Conservation (phyloP, 2,797 vertebrate genomes). For the Mormyrops attenuatus region DNA sequence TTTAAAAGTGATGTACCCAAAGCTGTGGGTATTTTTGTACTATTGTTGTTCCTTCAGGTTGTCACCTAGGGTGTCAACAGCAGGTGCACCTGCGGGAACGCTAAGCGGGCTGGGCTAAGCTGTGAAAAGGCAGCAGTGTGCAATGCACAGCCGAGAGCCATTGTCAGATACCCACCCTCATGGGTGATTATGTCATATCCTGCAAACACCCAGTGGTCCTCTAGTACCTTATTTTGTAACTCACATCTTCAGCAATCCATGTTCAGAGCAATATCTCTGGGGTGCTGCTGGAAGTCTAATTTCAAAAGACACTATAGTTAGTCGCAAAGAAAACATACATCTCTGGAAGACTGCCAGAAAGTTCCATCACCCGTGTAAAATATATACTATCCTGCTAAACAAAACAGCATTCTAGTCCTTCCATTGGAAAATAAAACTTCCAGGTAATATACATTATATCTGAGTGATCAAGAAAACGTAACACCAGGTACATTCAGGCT, state of each 20-base stretch:
- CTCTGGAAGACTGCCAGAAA: neutral
- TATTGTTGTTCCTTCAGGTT: conserved; percentile 2
- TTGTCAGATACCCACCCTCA: neutral
- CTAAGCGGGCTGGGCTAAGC: neutral
- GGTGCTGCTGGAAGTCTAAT: neutral
- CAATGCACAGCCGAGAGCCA: neutral
- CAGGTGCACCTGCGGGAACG: neutral
- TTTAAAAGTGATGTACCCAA: neutral
- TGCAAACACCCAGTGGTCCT: neutral
- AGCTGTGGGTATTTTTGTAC: neutral
- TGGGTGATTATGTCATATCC: neutral
- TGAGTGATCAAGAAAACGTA: neutral
- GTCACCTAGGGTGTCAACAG: neutral
- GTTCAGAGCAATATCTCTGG: neutral
- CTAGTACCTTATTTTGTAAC: neutral
- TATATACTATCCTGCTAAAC: neutral
- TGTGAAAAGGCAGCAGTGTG: neutral
- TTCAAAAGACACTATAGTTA: neutral
- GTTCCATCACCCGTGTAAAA: neutral
- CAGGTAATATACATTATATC: neutral
- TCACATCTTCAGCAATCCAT: neutral
- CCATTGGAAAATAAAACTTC: neutral
- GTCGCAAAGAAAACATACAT: neutral
- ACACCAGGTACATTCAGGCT: neutral
- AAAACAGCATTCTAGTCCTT: neutral